A percentile compares a stretch with the other conserved stretches of the same genome.
Evolutionary conservation across 2,797 vertebrate species (phyloP).

Genomic region (Nothura maculosa): DNA sequence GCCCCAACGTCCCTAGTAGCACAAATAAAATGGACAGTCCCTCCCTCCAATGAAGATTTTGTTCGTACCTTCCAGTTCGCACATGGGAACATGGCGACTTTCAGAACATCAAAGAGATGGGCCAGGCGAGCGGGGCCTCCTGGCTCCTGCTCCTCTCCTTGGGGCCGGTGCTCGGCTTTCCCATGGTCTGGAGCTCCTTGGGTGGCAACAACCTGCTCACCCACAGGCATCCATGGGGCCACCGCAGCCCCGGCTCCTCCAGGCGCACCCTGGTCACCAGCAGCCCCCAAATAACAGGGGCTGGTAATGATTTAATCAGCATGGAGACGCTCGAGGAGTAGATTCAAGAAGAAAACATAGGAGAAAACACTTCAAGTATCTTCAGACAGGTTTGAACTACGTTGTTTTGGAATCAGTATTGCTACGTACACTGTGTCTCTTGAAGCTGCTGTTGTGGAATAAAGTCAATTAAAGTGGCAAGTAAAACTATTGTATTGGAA

Average conservation of each 20-base stretch:
- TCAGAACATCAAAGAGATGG: background rate
- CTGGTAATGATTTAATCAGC: background rate
- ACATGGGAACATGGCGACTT: fast-evolving
- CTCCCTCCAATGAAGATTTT: background rate
- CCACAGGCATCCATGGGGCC: background rate
- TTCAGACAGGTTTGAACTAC: background rate
- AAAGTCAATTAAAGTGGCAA: background rate
- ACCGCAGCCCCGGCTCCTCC: background rate
- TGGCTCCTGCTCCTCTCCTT: fast-evolving
- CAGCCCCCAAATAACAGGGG: background rate
- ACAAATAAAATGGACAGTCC: fast-evolving
- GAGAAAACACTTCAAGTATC: constrained; percentile 8
- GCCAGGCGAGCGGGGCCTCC: background rate
- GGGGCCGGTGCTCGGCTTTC: background rate
- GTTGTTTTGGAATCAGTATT: fast-evolving
- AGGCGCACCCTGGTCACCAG: background rate
- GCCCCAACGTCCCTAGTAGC: background rate
- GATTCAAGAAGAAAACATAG: background rate
- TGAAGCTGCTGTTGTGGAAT: background rate
- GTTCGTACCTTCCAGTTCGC: background rate
- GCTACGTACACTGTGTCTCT: background rate
- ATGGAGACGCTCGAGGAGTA: background rate
- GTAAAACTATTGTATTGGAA: background rate
- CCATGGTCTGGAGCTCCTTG: fast-evolving
- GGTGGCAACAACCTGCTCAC: background rate